Evolutionary conservation across 2,113 vertebrate genomes (phyloP).

Genomic region (Poecilia latipinna): DNA sequence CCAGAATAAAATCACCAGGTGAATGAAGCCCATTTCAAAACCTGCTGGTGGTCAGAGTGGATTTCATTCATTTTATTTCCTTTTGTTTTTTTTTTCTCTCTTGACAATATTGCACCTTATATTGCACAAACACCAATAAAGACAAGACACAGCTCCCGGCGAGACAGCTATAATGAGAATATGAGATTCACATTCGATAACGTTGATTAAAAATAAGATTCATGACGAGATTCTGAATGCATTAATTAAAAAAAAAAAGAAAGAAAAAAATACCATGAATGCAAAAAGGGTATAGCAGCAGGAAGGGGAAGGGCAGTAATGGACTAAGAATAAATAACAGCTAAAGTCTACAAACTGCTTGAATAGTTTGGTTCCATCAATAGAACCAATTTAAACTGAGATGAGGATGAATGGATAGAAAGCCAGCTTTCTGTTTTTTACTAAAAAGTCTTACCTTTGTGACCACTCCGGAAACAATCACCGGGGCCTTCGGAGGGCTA

Average conservation of each 20-base stretch:
- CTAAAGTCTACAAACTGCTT: too few relatives aligned
- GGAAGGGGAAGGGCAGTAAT: too few relatives aligned
- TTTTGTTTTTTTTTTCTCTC: too few relatives aligned
- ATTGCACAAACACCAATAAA: background rate
- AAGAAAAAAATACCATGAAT: too few relatives aligned
- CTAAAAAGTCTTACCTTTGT: conserved; percentile 87
- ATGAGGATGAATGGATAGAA: too few relatives aligned
- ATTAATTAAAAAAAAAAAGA: too few relatives aligned
- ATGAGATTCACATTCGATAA: background rate
- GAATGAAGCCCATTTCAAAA: conserved; percentile 24
- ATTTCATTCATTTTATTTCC: background rate
- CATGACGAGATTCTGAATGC: background rate
- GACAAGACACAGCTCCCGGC: background rate
- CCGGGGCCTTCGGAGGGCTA: conserved; percentile 89
- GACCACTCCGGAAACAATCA: conserved; percentile 94
- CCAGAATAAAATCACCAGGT: conserved; percentile 36
- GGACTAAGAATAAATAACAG: too few relatives aligned
- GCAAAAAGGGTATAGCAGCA: too few relatives aligned
- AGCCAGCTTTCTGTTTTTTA: too few relatives aligned
- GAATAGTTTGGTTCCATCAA: too few relatives aligned
- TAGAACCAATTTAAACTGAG: too few relatives aligned
- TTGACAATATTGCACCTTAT: background rate
- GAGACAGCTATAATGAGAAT: background rate
- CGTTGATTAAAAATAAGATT: background rate
- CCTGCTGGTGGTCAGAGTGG: conserved; percentile 15